phyloP scores from a whole-genome alignment of 2,797 vertebrate species.

The Channallabes apus region DNA sequence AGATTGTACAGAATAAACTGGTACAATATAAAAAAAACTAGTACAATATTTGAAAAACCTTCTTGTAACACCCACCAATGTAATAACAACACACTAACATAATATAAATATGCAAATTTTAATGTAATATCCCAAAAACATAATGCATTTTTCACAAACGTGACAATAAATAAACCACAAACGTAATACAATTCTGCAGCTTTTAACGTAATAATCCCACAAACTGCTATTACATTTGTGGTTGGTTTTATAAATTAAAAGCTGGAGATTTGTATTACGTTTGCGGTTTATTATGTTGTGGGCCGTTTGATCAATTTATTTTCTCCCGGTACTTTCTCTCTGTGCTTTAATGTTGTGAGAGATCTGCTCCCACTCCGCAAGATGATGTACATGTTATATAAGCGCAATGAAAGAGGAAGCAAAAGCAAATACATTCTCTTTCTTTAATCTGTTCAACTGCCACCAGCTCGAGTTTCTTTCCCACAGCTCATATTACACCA shows the following conservation, averaged over 20 bases:
- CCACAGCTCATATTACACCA: conserved; percentile 9
- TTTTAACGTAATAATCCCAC: no score
- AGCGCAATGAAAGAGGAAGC: background rate
- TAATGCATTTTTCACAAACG: no score
- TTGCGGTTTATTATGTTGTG: no score
- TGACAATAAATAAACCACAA: no score
- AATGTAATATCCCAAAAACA: no score
- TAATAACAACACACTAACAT: no score
- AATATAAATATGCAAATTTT: no score
- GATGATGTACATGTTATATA: background rate
- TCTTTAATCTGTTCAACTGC: background rate
- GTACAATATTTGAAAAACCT: no score
- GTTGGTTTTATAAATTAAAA: background rate
- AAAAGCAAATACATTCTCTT: background rate
- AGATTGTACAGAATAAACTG: background rate
- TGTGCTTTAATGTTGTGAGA: background rate
- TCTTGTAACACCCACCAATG: no score
- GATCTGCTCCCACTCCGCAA: background rate
- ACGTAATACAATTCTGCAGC: no score
- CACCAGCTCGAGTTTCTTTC: background rate
- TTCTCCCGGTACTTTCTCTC: background rate
- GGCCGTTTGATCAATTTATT: background rate
- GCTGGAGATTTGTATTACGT: no score
- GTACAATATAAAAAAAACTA: no score
- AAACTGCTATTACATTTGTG: background rate